Base-by-base conservation (phyloP, 2,888 invertebrate species). In the Synanthedon andrenaeformis region DNA sequence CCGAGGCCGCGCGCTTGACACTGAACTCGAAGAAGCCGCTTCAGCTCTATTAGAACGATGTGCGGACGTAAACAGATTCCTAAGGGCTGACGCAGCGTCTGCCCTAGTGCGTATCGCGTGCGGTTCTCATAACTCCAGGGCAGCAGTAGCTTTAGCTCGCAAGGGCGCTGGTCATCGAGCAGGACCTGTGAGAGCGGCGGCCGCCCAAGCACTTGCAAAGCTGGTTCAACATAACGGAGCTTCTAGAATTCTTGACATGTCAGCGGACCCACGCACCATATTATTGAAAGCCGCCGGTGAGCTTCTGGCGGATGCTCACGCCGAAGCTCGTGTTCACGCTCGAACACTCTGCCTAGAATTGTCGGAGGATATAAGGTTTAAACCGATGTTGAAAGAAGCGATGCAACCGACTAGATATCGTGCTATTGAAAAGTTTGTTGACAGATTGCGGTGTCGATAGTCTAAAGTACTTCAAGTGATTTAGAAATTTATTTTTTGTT, bases 31-130 rank as follows among this genome's bases (percentile, higher is more conserved):
- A 69, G 95, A 96, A 70, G 89, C 96, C 52, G 93, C 93, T 0
- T 91, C 90, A 19, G 92, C 94, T 10, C 82, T 98, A 55, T 88
- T 98, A 41, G 94, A 94, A 62, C 92, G 97, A 57, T 94, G 96
- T 52, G 96, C 97, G 0, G 98, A 99, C 70, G 97, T 96, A 6
- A 98, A 97, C 81, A 92, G 93, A 63, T 98, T 99, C 74, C 90
- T 99, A 52, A 90, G 97, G 19, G 94, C 94, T 42, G 98, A 98
- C 78, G 95, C 97, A 3, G 92, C 93, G 55, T 89, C 90, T 10
- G 95, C 97, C 1, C 79, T 99, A 49, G 94, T 93, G 64, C 89
- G 91, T 12, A 93, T 99, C 91, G 92, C 96, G 55, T 92, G 94
- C 55, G 90, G 93, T 57, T 89, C 95, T 14, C 91, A 92, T 35